These are phyloP conservation scores for Pseudotriccus pelzelni DNA, from an alignment of 2,797 vertebrate genomes.

Conservation along the genomic window DNA sequence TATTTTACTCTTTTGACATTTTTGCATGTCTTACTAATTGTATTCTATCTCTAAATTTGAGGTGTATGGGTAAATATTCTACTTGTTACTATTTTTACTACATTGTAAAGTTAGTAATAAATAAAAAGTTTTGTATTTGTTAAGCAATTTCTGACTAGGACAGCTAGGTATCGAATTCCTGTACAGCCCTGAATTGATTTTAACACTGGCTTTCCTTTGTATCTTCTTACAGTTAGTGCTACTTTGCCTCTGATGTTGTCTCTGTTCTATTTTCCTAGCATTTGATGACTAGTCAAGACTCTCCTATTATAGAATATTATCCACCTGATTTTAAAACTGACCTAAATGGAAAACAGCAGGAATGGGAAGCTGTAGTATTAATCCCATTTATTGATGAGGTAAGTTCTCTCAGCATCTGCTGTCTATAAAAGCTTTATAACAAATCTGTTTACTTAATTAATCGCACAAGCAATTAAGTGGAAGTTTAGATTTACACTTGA, in stretches of 20 bases:
- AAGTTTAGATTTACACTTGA: not conserved
- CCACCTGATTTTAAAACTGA: slow-evolving; percentile 96
- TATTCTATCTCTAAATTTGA: not conserved
- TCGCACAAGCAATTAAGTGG: not conserved
- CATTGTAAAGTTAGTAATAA: not conserved
- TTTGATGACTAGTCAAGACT: slow-evolving; percentile 90
- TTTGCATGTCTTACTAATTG: not conserved
- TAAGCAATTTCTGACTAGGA: not conserved
- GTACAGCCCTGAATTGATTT: not conserved
- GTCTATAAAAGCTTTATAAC: not conserved
- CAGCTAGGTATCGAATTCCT: not conserved
- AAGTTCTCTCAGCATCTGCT: not conserved
- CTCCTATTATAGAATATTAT: slow-evolving; percentile 94
- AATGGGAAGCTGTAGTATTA: slow-evolving; percentile 99
- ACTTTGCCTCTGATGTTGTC: not conserved
- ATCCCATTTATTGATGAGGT: slow-evolving; percentile 99
- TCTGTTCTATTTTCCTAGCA: slow-evolving; percentile 76
- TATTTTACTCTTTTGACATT: not conserved
- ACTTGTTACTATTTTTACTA: not conserved
- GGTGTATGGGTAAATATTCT: not conserved
- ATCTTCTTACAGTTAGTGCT: not conserved
- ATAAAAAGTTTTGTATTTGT: not conserved
- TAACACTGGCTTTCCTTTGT: not conserved
- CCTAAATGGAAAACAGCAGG: slow-evolving; percentile 97
- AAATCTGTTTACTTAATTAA: not conserved